phyloP scores from a whole-genome alignment of 2,888 invertebrate species.

The Nomada hirtipes region DNA sequence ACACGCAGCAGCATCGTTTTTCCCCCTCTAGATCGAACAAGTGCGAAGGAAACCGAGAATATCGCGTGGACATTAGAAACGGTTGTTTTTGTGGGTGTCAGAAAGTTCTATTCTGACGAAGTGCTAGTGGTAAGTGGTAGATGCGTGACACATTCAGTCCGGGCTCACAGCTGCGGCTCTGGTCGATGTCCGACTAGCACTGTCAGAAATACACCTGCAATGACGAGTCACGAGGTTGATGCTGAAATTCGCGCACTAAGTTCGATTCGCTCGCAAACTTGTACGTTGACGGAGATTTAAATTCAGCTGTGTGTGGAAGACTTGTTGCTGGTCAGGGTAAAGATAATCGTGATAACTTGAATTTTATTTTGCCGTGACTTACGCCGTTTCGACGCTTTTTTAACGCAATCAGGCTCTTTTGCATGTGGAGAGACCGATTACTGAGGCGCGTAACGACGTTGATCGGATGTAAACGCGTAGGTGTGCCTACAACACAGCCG shows the following conservation, averaged over 20 bases:
- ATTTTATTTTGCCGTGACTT: background rate
- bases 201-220: constrained; percentile 29
- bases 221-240: background rate
- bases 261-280: constrained; percentile 27
- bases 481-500: background rate
- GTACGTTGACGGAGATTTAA: background rate
- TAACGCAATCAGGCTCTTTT: constrained; percentile 5
- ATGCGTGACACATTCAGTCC: too few relatives aligned
- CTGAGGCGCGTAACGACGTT: constrained; percentile 17
- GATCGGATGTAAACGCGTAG: constrained; percentile 24
- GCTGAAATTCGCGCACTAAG: constrained; percentile 38
- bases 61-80: background rate
- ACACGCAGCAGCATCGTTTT: background rate
- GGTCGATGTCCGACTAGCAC: constrained; percentile 26
- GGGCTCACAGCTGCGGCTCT: background rate
- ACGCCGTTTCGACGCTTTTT: constrained; percentile 4
- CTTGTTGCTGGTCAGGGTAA: constrained; percentile 42
- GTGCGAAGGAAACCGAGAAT: background rate
- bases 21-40: background rate
- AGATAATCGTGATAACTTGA: constrained; percentile 16
- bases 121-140: background rate
- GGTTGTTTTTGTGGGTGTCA: background rate
- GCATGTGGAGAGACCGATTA: background rate
- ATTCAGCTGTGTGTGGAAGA: constrained; percentile 22
- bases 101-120: background rate